A percentile compares a stretch with the other conserved stretches of the same genome.
These are phyloP conservation scores for Coelinius sp. DNA, from an alignment of 2,888 invertebrate genomes.

Conservation along the genomic window DNA sequence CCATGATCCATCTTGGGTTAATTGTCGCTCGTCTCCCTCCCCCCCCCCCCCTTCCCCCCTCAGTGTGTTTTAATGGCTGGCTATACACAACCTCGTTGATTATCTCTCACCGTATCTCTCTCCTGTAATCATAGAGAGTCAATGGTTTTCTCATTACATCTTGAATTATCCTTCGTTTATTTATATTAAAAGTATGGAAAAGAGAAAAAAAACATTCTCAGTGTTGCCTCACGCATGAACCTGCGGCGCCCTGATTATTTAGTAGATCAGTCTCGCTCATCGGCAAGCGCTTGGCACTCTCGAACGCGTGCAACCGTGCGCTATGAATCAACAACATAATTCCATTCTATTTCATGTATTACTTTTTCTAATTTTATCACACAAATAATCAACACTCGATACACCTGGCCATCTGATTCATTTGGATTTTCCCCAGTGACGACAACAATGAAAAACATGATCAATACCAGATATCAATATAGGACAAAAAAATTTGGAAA, in stretches of 20 bases:
- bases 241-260: constrained; percentile 41
- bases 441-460: not conserved
- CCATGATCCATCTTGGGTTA: constrained; percentile 41
- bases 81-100: constrained; percentile 11
- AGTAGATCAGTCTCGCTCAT: constrained; percentile 39
- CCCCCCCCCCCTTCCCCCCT: not conserved
- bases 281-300: constrained; percentile 27
- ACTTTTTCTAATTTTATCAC: constrained; percentile 18
- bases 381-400: not conserved
- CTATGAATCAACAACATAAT: constrained; percentile 27
- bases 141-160: not conserved
- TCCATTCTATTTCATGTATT: not conserved
- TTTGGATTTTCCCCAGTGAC: no score
- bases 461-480: not conserved
- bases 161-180: not conserved
- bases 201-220: not conserved
- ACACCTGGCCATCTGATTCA: not conserved
- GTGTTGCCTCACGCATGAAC: constrained; percentile 30
- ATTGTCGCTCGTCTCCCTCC: constrained; percentile 52
- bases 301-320: constrained; percentile 36
- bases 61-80: constrained; percentile 46
- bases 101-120: constrained; percentile 26
- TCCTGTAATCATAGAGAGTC: constrained; percentile 22
- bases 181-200: not conserved
- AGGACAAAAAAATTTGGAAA: constrained; percentile 9